Evolutionary conservation across 2,888 invertebrate genomes (phyloP), one percentile per base, ranked within the genome.

Genomic region (Ethmia dodecea): DNA sequence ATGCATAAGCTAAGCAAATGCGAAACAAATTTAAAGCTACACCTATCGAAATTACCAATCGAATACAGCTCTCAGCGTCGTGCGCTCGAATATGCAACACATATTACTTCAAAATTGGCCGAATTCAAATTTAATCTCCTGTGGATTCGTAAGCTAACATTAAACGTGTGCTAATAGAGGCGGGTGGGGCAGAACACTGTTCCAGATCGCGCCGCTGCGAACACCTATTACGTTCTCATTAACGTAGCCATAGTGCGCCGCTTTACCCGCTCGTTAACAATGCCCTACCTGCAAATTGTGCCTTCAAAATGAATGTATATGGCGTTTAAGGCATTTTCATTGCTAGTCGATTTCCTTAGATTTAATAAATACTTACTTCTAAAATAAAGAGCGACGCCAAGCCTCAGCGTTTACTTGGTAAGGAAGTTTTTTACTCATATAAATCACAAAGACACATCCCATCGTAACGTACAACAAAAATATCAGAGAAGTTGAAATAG

Each of bases 181-280:
- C 29, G 11, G 6, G 26, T 48, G 40, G 52, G 36, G 51, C 56
- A 54, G 57, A 54, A 52, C 55, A 52, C 46, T 50, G 61, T 55
- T 58, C 52, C 52, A 59, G 65, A 64, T 67, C 66, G 58, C 54
- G 41, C 49, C 54, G 52, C 60, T 10, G 60, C 57, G 55, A 66
- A 68, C 69, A 69, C 67, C 73, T 73, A 75, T 76, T 74, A 73
- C 64, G 64, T 72, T 71, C 72, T 72, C 73, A 74, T 76, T 76
- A 74, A 61, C 64, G 58, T 52, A 58, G 59, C 57, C 61, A 62
- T 67, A 68, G 62, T 62, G 59, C 55, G 55, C 58, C 49, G 60
- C 57, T 73, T 67, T 67, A 62, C 61, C 60, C 60, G 62, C 64
- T 65, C 71, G 68, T 70, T 70, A 72, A 73, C 70, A 73, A 69